Conservation (phyloP, 2,797 vertebrate genomes). For the Neosilurus hyrtlii region DNA sequence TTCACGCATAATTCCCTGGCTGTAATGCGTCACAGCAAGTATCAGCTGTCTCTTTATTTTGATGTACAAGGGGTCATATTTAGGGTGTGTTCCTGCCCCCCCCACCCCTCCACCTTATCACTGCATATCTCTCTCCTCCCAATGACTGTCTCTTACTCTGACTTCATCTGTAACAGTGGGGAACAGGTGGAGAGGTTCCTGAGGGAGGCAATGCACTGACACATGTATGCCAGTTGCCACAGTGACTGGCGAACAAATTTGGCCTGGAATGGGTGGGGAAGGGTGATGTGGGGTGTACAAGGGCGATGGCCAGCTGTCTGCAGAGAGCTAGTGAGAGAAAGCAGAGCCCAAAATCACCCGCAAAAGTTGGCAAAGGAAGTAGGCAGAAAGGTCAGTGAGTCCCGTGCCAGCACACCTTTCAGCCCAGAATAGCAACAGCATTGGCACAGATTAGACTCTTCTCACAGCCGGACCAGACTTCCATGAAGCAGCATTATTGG, state of each 20-base stretch:
- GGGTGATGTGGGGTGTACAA: constrained; percentile 28
- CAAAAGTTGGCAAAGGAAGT: constrained; percentile 38
- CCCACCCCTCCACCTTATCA: constrained; percentile 26
- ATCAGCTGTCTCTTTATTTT: constrained; percentile 28
- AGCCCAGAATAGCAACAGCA: constrained; percentile 45
- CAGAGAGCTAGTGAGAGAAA: constrained; percentile 34
- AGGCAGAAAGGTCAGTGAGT: constrained; percentile 46
- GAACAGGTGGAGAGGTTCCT: constrained; percentile 53
- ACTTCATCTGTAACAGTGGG: constrained; percentile 35
- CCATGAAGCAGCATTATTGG: constrained; percentile 7
- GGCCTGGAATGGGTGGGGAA: constrained; percentile 41
- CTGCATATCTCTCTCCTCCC: constrained; percentile 31
- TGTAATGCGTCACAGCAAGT: constrained; percentile 28
- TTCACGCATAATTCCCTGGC: constrained; percentile 18
- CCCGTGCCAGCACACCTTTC: constrained; percentile 39
- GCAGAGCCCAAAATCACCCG: constrained; percentile 23
- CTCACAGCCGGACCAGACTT: neutral
- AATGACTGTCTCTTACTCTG: constrained; percentile 18
- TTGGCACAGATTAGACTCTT: constrained; percentile 1
- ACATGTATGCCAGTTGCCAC: constrained; percentile 46
- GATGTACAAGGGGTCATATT: constrained; percentile 13
- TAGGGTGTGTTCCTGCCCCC: constrained; percentile 40
- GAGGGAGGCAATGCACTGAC: constrained; percentile 32
- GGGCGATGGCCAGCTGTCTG: constrained; percentile 47
- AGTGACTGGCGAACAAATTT: constrained; percentile 51